Conservation (phyloP, 2,113 vertebrate genomes). For the Thryonomys swinderianus region DNA sequence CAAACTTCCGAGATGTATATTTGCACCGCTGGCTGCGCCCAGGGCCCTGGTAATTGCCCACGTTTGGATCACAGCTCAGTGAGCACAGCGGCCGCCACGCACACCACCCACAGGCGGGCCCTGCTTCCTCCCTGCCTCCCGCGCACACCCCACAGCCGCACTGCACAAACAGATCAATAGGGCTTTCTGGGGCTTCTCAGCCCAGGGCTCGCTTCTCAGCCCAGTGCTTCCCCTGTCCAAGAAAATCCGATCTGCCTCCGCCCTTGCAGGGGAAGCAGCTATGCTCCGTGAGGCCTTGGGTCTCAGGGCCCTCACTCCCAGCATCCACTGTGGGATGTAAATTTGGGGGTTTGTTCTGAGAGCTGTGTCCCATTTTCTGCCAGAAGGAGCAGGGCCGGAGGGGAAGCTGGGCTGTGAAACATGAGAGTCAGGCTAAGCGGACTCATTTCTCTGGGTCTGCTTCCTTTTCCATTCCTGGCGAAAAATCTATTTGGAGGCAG, state of each 20-base stretch:
- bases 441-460: background rate
- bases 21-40: slow-evolving; percentile 62
- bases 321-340: accelerated
- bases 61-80: slow-evolving; percentile 27
- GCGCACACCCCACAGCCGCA: background rate
- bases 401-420: background rate
- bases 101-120: accelerated
- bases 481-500: background rate
- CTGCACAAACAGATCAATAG: background rate
- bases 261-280: background rate
- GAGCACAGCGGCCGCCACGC: background rate
- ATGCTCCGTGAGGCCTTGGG: accelerated
- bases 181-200: background rate
- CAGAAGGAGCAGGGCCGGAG: background rate
- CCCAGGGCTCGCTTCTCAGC: background rate
- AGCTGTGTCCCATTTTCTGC: background rate
- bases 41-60: background rate
- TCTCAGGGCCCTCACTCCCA: background rate
- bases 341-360: background rate
- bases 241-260: background rate
- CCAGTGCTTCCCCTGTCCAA: background rate
- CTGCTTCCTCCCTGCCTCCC: background rate
- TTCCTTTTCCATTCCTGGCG: background rate
- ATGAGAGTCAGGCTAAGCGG: no score
- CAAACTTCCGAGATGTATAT: slow-evolving; percentile 69